Conservation (phyloP, 2,888 invertebrate genomes). For the Seira musarum region DNA sequence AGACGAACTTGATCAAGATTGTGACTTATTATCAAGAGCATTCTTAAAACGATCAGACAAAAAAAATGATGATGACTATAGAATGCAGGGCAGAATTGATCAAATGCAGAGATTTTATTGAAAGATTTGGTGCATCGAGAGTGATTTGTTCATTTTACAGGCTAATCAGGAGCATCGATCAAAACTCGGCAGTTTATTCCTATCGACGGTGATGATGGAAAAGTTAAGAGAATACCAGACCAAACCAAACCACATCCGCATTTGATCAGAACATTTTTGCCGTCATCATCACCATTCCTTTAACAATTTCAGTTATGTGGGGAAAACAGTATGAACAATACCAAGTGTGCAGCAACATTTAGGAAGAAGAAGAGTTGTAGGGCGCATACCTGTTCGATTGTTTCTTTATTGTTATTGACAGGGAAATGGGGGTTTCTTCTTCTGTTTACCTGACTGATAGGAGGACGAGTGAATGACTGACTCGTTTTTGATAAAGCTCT, state of each 20-base stretch:
- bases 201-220: too few relatives aligned
- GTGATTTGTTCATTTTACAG: conserved; percentile 49
- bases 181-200: conserved; percentile 5
- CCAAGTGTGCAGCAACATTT: too few relatives aligned
- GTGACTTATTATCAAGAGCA: conserved; percentile 55
- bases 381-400: conserved; percentile 37
- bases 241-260: too few relatives aligned
- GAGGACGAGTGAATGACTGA: conserved; percentile 17
- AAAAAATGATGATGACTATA: neutral
- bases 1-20: too few relatives aligned
- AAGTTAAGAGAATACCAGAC: too few relatives aligned
- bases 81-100: conserved; percentile 25
- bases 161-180: conserved; percentile 42
- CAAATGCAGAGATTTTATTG: conserved; percentile 33
- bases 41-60: conserved; percentile 49
- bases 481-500: too few relatives aligned
- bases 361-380: too few relatives aligned
- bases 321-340: too few relatives aligned
- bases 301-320: conserved; percentile 37
- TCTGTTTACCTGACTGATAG: conserved; percentile 37
- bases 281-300: conserved; percentile 22
- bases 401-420: conserved; percentile 52
- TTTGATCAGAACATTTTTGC: conserved; percentile 8
- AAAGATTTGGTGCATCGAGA: conserved; percentile 28
- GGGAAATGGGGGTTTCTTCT: conserved; percentile 44